Percentiles rank a stretch among this genome's conserved stretches.
Conservation (phyloP, 2,888 invertebrate genomes). For the Melikaiella ostensackeni region DNA sequence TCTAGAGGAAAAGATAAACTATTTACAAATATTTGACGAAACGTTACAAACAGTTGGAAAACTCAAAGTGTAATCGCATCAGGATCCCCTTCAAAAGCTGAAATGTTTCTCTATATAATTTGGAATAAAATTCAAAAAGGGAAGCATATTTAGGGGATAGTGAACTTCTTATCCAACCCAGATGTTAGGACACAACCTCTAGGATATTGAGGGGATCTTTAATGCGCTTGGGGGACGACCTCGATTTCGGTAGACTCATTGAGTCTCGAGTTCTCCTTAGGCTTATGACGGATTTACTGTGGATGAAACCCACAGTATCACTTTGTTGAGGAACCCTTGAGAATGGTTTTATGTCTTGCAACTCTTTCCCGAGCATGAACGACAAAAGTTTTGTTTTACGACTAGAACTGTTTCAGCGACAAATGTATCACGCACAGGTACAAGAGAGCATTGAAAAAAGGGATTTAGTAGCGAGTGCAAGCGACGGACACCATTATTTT, state of each 20-base stretch:
- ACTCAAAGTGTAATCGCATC: constrained; percentile 12
- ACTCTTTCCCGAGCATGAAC: neutral
- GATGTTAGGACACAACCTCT: neutral
- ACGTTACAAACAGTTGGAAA: neutral
- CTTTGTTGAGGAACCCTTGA: neutral
- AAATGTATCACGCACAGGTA: constrained; percentile 28
- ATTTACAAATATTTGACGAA: constrained; percentile 20
- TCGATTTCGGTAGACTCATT: constrained; percentile 15
- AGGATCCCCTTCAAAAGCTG: neutral
- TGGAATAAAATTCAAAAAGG: neutral
- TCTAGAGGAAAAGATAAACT: constrained; percentile 15
- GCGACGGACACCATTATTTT: constrained; percentile 16
- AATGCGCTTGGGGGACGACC: neutral
- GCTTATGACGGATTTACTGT: constrained; percentile 4
- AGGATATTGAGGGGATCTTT: neutral
- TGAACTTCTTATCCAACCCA: neutral
- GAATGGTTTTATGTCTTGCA: constrained; percentile 7
- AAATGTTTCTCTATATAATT: neutral
- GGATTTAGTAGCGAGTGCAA: neutral
- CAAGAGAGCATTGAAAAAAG: constrained; percentile 7
- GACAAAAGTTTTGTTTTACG: constrained; percentile 18
- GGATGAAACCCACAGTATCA: neutral
- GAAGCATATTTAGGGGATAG: neutral
- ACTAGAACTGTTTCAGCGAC: constrained; percentile 5
- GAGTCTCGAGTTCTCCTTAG: constrained; percentile 8